Evolutionary conservation across 2,113 vertebrate species (phyloP), one percentile per base, ranked within the genome.

Genomic region (Cyprinodon tularosa): DNA sequence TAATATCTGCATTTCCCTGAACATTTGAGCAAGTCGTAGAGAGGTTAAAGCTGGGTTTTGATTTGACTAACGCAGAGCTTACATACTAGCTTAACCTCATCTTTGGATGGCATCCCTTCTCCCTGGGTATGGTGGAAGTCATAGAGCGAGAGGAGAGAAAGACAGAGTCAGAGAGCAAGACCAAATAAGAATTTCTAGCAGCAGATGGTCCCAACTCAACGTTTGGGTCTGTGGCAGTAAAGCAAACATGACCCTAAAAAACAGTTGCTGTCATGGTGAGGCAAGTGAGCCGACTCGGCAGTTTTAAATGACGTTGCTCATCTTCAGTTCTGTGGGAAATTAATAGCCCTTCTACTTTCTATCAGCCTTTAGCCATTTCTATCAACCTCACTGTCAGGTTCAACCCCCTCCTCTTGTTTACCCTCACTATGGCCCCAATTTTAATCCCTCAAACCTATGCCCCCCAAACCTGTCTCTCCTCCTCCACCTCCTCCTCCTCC

Each of bases 51-150:
- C 78, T 61, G 82, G 88, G 89, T 84, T 90, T 86, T 88, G 86
- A 86, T 89, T 91, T 89, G 88, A 85, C 82, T 87, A 78, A 67
- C 68, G 61, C 82, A 84, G 82, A 69, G 84, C 86, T 91, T 89
- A 91, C 82, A 88, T 84, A 86, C 84, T 80, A 86, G 90, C 85
- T 93, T 88, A 90, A 88, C 81, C 84, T 87, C 90, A 72, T 84
- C 78, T 86, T 42, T 81, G 85, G 86, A 86, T 84, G 69, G 71
- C 62, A 72, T 84, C 86, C 91, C 86, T 79, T 84, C 75, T 83
- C 86, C 81, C 76, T 75, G 84, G 77, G 68, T 71, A 83, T 75
- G 69, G 79, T 60, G 63, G 67, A 83, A 68, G 72, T 72, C 76
- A 71, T 78, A n/a, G 70, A 77, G 76, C 74, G 77, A 74, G 60